A percentile compares a stretch with the other conserved stretches of the same genome.
Conservation (phyloP, 1,140 invertebrate species). For the Drosophila oshimai region DNA sequence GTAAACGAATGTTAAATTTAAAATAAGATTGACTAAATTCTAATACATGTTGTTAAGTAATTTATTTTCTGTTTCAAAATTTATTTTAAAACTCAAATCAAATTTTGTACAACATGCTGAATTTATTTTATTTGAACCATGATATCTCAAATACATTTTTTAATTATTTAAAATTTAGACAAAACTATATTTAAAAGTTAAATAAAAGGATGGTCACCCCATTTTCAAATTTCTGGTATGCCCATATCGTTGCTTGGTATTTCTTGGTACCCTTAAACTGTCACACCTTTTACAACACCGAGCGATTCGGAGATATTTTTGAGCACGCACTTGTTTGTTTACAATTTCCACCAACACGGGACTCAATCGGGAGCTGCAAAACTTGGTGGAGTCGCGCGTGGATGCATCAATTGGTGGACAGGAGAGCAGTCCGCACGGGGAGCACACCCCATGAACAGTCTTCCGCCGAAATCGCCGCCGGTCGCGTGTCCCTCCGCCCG, state of each 20-base stretch:
- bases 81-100: too few relatives aligned
- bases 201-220: neutral
- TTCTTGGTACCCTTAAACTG: neutral
- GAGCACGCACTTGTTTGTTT: slow-evolving; percentile 41
- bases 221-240: neutral
- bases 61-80: too few relatives aligned
- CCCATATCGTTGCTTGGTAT: neutral
- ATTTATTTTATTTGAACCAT: too few relatives aligned
- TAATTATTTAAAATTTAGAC: too few relatives aligned
- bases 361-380: neutral
- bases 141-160: too few relatives aligned
- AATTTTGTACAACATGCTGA: too few relatives aligned
- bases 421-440: neutral
- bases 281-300: neutral
- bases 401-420: neutral
- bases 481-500: neutral
- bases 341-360: slow-evolving; percentile 6
- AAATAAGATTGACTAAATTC: too few relatives aligned
- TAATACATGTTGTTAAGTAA: too few relatives aligned
- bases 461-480: slow-evolving; percentile 10
- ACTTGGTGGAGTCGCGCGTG: neutral
- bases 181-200: too few relatives aligned
- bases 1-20: too few relatives aligned
- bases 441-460: slow-evolving; percentile 4
- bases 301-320: slow-evolving; percentile 12